Base-by-base conservation (phyloP, 1,140 invertebrate species). In the Lasioglossum albipes region DNA sequence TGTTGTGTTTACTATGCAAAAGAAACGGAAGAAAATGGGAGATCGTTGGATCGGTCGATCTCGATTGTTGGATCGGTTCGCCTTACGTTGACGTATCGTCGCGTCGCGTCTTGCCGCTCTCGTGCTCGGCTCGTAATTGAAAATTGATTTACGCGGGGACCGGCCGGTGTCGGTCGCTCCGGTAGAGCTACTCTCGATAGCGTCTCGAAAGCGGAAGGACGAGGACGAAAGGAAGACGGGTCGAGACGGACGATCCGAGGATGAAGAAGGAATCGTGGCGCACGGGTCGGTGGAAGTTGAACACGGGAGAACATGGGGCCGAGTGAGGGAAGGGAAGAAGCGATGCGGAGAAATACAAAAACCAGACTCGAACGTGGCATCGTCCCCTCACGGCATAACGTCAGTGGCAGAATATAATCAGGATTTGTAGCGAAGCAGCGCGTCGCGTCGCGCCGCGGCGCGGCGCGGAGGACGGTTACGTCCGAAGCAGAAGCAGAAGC, bases 371-470 rank as follows among this genome's bases (percentile, higher is more conserved):
- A 88, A 91, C 87, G 89, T 88, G 84, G 87, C 90, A 89, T 91
- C 89, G 89, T 87, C 87, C 91, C 90, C 91, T 89, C 88, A 87
- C 88, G 87, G 88, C 90, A 90, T 88, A 91, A 93, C 89, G 93
- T 93, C 93, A 93, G 88, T 93, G 90, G 93, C 93, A 93, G 92
- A 92, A 88, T 91, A 93, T 93, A 93, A 93, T 93, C 93, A 93
- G 92, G 92, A 93, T 93, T 93, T 93, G 92, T 93, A 93, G 93
- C 92, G 89, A 90, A 86, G 89, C 70, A 76, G 70, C 72, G 73
- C 45, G 67, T 41, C 27, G 52, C 81, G 76, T 27, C 27, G 75
- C 72, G 74, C 41, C 62, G 42, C 80, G 80, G 69, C 49, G 72
- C 70, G 41, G 79, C 27, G 71, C 27, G 71, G 75, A 45, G 45